phyloP scores from a whole-genome alignment of 1,140 invertebrate genomes.

The Ridgeia piscesae region DNA sequence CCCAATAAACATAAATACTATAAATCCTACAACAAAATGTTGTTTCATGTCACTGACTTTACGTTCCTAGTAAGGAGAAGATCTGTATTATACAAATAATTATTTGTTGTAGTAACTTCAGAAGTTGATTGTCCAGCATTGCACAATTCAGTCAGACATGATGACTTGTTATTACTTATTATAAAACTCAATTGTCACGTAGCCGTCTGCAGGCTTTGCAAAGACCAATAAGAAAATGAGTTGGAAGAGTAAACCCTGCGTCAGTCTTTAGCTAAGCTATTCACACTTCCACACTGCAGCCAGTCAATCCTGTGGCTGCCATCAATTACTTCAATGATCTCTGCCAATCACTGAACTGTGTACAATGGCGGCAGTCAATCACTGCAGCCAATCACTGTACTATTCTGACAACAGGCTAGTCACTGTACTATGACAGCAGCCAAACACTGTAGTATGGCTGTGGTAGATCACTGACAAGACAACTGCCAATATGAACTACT shows the following conservation, averaged over 20 bases:
- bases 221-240: background rate
- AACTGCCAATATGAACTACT: no score
- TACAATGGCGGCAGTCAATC: no score
- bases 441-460: background rate
- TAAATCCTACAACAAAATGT: background rate
- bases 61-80: background rate
- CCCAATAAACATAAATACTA: background rate
- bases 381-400: no score
- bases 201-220: background rate
- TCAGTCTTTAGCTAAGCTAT: background rate
- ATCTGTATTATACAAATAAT: background rate
- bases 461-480: background rate
- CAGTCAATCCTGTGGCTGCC: background rate
- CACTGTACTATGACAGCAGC: background rate
- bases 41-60: background rate
- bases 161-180: background rate
- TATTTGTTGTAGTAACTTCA: background rate
- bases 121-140: background rate
- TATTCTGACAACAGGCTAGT: no score
- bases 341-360: background rate
- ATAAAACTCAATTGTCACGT: background rate
- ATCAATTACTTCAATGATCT: background rate
- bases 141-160: background rate
- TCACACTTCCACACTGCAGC: background rate
- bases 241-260: background rate